A percentile compares a stretch with the other conserved stretches of the same genome.
Conservation (phyloP, 2,113 vertebrate genomes). For the Xiphias gladius region DNA sequence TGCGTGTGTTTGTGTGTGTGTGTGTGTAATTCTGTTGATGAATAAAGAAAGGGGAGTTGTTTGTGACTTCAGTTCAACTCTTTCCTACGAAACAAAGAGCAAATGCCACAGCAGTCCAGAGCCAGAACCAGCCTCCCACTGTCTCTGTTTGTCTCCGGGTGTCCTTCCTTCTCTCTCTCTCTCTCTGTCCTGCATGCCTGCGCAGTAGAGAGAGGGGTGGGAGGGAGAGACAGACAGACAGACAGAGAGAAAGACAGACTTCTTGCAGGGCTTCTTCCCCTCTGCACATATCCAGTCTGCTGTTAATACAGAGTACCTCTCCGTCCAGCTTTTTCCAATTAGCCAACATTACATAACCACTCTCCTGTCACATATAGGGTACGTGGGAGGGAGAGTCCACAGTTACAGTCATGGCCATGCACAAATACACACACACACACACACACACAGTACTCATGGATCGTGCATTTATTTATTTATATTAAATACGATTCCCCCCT, state of each 20-base stretch:
- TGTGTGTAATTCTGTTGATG: conserved; percentile 55
- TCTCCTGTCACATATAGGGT: conserved; percentile 23
- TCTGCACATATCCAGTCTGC: conserved; percentile 49
- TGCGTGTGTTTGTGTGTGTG: conserved; percentile 27
- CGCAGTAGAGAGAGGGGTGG: conserved; percentile 20
- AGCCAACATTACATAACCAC: conserved; percentile 54
- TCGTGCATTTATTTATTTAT: conserved; percentile 72
- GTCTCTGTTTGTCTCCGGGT: conserved; percentile 63
- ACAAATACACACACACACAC: conserved; percentile 9
- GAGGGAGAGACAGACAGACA: neutral
- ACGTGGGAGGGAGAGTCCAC: conserved; percentile 22
- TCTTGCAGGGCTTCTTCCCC: conserved; percentile 17
- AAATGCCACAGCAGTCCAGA: conserved; percentile 60
- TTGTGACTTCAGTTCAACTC: conserved; percentile 74
- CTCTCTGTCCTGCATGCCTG: conserved; percentile 44
- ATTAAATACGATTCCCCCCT: conserved; percentile 62
- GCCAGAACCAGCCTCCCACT: conserved; percentile 71
- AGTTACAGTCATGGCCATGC: conserved; percentile 6
- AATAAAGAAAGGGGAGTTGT: conserved; percentile 57
- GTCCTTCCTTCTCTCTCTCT: neutral
- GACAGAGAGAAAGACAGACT: conserved; percentile 26
- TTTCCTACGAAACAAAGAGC: conserved; percentile 69
- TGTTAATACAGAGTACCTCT: conserved; percentile 49
- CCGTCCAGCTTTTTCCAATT: conserved; percentile 52
- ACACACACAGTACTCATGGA: conserved; percentile 13